Conservation (phyloP, 1,140 invertebrate species). For the Brachionus calyciflorus region DNA sequence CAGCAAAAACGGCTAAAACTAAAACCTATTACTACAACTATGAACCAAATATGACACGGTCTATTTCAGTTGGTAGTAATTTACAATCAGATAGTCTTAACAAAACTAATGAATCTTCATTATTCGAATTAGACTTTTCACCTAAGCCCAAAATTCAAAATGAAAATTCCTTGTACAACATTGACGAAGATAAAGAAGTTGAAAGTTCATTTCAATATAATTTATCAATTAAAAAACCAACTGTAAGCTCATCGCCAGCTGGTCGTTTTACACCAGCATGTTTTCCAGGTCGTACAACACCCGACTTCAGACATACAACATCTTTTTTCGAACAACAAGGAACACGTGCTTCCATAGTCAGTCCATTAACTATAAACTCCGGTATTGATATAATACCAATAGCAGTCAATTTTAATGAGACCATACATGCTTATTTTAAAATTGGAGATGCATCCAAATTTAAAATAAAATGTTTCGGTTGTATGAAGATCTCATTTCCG, state of each 20-base stretch:
- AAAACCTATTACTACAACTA: conserved; percentile 15
- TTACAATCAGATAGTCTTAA: conserved; percentile 1
- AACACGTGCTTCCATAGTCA: conserved; percentile 31
- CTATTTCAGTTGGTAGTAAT: conserved; percentile 5
- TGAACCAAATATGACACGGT: conserved; percentile 15
- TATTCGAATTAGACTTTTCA: conserved; percentile 19
- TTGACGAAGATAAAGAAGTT: conserved; percentile 44
- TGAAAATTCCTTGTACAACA: conserved; percentile 44
- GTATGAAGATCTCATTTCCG: conserved; percentile 37
- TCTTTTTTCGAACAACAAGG: conserved; percentile 36
- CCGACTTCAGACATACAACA: conserved; percentile 28
- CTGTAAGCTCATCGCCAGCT: neutral
- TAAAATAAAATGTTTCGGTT: conserved; percentile 36
- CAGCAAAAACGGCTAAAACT: neutral
- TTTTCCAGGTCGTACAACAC: conserved; percentile 30
- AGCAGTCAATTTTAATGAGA: conserved; percentile 32
- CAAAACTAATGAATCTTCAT: conserved; percentile 5
- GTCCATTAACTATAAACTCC: conserved; percentile 10
- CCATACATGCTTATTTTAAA: conserved; percentile 45
- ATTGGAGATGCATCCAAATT: neutral
- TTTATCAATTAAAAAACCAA: neutral
- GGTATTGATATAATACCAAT: conserved; percentile 17
- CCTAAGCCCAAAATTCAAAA: conserved; percentile 10
- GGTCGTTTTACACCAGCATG: conserved; percentile 31
- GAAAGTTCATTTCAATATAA: conserved; percentile 43